A percentile compares a stretch with the other conserved stretches of the same genome.
These are phyloP conservation scores for Oreochromis niloticus DNA, from an alignment of 2,113 vertebrate species.

Conservation along the genomic window DNA sequence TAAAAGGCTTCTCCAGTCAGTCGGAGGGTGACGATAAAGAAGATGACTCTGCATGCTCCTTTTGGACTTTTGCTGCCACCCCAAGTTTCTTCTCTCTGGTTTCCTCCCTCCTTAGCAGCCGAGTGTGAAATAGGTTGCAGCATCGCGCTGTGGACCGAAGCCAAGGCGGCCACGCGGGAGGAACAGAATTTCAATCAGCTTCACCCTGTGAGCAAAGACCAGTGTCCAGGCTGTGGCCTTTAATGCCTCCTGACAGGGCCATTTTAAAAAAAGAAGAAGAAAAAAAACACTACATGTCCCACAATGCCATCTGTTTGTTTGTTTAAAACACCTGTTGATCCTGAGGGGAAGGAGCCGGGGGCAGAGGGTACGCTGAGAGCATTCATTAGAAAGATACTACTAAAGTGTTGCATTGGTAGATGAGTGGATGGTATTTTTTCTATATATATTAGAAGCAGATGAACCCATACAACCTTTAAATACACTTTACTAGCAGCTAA, in stretches of 20 bases:
- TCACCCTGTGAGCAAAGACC: slow-evolving; percentile 14
- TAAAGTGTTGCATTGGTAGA: not conserved
- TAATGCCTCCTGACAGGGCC: not conserved
- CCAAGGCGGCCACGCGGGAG: not conserved
- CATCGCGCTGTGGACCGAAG: not conserved
- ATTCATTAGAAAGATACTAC: not conserved
- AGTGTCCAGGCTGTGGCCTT: not conserved
- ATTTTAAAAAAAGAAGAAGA: not conserved
- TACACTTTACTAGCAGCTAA: not conserved
- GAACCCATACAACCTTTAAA: not conserved
- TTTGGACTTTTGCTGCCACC: not conserved
- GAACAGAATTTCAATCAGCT: slow-evolving; percentile 37
- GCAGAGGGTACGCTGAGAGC: not conserved
- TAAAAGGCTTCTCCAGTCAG: not conserved
- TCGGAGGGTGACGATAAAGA: not conserved
- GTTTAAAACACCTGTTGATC: not conserved
- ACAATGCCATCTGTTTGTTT: slow-evolving; percentile 19
- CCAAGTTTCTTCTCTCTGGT: not conserved
- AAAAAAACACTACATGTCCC: slow-evolving; percentile 14
- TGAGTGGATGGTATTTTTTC: not conserved
- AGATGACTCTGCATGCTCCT: not conserved
- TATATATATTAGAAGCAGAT: accelerated
- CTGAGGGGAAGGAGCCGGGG: not conserved
- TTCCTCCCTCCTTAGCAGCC: not conserved
- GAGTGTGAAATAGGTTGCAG: slow-evolving; percentile 35